Evolutionary conservation across 2,113 vertebrate genomes (phyloP).

Genomic region (Halcyon malimbica): DNA sequence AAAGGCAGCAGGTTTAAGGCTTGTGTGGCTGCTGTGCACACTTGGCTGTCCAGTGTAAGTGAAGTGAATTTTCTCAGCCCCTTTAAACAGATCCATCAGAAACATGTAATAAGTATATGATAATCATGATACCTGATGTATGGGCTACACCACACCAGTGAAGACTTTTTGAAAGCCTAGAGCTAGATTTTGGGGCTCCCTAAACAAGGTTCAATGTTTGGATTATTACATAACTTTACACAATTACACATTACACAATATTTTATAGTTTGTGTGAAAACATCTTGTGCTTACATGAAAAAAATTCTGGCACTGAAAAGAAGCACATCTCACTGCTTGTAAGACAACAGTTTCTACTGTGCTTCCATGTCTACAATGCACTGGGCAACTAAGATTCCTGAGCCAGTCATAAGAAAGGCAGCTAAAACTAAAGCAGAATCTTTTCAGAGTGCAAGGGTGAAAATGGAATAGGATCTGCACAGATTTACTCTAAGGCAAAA

Average conservation of each 20-base stretch:
- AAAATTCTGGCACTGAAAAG: neutral
- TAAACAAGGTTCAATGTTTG: neutral
- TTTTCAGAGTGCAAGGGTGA: neutral
- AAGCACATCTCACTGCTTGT: neutral
- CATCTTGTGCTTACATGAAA: neutral
- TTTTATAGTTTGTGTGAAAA: neutral
- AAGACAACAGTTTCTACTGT: neutral
- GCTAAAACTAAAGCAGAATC: neutral
- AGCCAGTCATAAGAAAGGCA: neutral
- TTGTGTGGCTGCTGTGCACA: neutral
- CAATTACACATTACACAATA: neutral
- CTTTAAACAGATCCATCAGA: neutral
- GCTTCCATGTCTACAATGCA: neutral
- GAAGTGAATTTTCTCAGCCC: neutral
- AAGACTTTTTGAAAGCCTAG: neutral
- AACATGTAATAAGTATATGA: neutral
- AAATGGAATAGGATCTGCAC: neutral
- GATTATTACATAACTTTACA: neutral
- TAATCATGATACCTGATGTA: neutral
- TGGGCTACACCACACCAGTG: neutral
- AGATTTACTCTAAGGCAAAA: neutral
- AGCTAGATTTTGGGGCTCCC: neutral
- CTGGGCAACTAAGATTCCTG: neutral
- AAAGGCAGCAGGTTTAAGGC: neutral
- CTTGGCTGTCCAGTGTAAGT: neutral